Base-by-base conservation (phyloP, 2,888 invertebrate genomes). In the Andrena dorsata region DNA sequence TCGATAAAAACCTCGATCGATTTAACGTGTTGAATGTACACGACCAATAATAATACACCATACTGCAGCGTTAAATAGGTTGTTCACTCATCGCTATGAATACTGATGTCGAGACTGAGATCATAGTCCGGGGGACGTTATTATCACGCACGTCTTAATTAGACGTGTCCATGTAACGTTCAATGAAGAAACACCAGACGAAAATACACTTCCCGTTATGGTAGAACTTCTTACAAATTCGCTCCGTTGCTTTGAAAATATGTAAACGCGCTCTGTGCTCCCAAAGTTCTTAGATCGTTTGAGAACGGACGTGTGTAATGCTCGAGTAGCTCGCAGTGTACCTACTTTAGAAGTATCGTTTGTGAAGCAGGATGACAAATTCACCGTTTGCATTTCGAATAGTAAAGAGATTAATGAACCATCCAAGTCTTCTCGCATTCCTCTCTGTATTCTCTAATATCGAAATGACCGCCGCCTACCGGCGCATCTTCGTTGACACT, bases 71-170 rank as follows among this genome's bases (percentile, higher is more conserved):
- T 28, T 30, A 41, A 41, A 41, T 41, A 26, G 61, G 70, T 70
- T 71, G 63, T 71, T 71, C 76, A 76, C 61, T 76, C 71, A 53
- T 63, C 61, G 35, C 75, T 53, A 61, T 51, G 69, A 75, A 61
- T 70, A 61, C 61, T 23, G 10, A 56, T 56, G 23, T 4, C 26
- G 56, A 10, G 56, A 8, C 56, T 56, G 53, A 63, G 61, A 70
- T 70, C 63, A 70, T 70, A 51, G 69, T 32, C 49, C 51, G 2
- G 13, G 35, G 70, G 70, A 56, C 63, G 63, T 70, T 70, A 71
- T 76, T 76, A 76, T 41, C 71, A 63, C 69, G 20, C 35, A 32
- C n/a, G 63, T 70, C 51, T 35, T 76, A 76, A 76, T 76, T 76
- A 76, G 70, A 71, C 10, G 23, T 76, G 71, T 69, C 69, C 61